Evolutionary conservation across 2,113 vertebrate genomes (phyloP), one percentile per base, ranked within the genome.

Genomic region (Syrmaticus mikado): DNA sequence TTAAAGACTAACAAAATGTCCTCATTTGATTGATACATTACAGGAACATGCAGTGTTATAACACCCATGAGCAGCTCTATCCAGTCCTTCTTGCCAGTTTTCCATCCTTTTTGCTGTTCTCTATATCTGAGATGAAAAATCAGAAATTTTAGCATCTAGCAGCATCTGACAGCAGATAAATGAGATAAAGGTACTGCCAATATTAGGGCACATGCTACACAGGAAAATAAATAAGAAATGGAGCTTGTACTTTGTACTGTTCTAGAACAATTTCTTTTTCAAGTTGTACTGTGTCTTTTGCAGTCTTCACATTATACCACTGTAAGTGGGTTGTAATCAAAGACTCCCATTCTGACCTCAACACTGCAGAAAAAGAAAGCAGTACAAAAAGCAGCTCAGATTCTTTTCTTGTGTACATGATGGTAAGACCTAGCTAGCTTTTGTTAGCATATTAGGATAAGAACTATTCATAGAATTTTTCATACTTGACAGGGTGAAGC

Each of bases 41-140:
- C 66, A 89, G 85, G 67, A 78, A 74, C 40, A 46, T 1, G 5
- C 53, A 32, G 2, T 21, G 18, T 14, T 65, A 72, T n/a, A 67
- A 80, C n/a, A 94, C 13, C 13, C 19, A 30, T 41, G 41, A 78
- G 28, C 85, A 68, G 46, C 25, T 25, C 2, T 32, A 36, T 25
- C 46, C 41, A 91, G 48, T 9, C 19, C 76, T 87, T 64, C 77
- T 81, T 92, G 87, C 87, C 11, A 77, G 40, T 68, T 82, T 94
- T 94, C 30, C 38, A 85, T 82, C 62, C 50, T 81, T 90, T 93
- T 95, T 87, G 55, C n/a, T 87, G 45, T 93, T 93, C 19, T 36
- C 43, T 89, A 87, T 80, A 73, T 45, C 61, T 61, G 62, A 40
- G 67, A 66, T 45, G 85, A 48, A 79, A 74, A 94, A 87, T 95